Conservation (phyloP, 2,797 vertebrate species). For the Momotus momota region DNA sequence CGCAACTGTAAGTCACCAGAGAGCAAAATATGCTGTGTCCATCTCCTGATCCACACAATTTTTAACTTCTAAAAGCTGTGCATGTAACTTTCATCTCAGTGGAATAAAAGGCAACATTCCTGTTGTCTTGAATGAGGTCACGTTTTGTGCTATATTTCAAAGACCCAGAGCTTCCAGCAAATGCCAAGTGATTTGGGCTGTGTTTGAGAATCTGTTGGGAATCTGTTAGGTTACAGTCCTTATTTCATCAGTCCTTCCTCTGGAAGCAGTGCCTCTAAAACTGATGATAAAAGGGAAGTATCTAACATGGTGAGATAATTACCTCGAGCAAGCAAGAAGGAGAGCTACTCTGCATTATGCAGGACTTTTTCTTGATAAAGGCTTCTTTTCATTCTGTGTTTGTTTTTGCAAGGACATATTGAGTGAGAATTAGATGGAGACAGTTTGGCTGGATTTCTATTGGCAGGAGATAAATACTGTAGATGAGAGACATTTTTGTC, state of each 20-base stretch:
- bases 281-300: not conserved
- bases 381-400: slow-evolving; percentile 6
- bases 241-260: not conserved
- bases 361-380: slow-evolving; percentile 39
- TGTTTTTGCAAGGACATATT: slow-evolving; percentile 55
- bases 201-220: not conserved
- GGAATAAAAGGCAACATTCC: not conserved
- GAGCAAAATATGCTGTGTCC: not conserved
- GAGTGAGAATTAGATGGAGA: slow-evolving; percentile 59
- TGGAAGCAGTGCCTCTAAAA: not conserved
- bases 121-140: not conserved
- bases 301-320: not conserved
- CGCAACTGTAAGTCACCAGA: not conserved
- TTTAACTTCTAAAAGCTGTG: not conserved
- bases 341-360: not conserved
- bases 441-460: slow-evolving; percentile 57
- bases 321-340: not conserved
- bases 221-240: not conserved
- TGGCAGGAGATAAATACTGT: slow-evolving; percentile 46
- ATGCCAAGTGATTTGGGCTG: not conserved
- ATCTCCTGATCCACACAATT: not conserved
- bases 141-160: not conserved
- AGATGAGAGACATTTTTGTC: slow-evolving; percentile 34
- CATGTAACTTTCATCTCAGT: not conserved
- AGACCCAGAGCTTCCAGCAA: not conserved